phyloP scores from a whole-genome alignment of 2,888 invertebrate species.

The Rhaphigaster nebulosa region DNA sequence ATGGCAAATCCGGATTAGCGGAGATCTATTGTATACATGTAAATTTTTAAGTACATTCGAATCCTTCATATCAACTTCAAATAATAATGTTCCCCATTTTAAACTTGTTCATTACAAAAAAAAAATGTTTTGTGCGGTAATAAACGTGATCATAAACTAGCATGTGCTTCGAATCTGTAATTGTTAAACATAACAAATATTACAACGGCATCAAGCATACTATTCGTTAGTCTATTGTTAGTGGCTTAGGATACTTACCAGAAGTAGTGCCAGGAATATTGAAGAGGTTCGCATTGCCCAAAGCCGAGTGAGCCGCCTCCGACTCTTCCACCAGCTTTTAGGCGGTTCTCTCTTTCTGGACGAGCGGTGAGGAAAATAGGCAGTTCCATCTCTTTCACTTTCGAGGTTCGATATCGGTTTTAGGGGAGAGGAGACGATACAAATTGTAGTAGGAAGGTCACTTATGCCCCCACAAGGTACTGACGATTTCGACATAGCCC shows the following conservation, averaged over 20 bases:
- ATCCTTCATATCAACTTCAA: too few species aligned
- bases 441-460: not conserved
- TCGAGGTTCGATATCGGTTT: not conserved
- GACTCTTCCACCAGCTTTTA: not conserved
- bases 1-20: too few species aligned
- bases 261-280: not conserved
- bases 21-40: too few species aligned
- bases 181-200: not conserved
- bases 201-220: not conserved
- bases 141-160: not conserved
- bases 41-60: too few species aligned
- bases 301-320: not conserved
- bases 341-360: slow-evolving; percentile 42
- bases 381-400: slow-evolving; percentile 24
- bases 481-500: not conserved
- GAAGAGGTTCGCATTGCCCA: slow-evolving; percentile 20
- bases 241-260: not conserved
- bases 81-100: too few species aligned
- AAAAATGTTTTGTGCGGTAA: too few species aligned
- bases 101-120: too few species aligned
- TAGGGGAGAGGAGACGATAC: not conserved
- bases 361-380: slow-evolving; percentile 41
- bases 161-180: not conserved
- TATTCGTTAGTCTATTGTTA: not conserved
- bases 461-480: not conserved